Base-by-base conservation (phyloP, 2,797 vertebrate genomes). In the Kryptolebias ocellatus region DNA sequence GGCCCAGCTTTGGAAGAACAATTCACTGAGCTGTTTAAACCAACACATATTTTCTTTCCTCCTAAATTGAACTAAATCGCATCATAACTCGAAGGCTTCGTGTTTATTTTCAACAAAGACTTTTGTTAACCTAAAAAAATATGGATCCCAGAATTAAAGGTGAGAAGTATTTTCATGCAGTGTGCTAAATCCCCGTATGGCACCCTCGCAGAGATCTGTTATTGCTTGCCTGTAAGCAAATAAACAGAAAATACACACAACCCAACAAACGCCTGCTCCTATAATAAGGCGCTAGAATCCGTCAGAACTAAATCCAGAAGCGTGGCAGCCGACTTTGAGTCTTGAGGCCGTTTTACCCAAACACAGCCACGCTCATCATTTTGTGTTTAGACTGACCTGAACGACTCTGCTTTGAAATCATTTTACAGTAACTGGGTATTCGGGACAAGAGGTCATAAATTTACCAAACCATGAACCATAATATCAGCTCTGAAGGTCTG, bases 231-330 rank as follows among this genome's bases (percentile, higher is more conserved):
- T 49, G 44, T 9, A 10, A 73, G 65, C 74, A 46, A 74, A 81
- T 83, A 78, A 75, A 74, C 58, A 69, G 17, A 79, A 72, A 57
- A 66, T 42, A 77, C 57, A 53, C 62, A 64, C 60, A 63, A 55
- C 67, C 37, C 68, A 65, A 80, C 73, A 65, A 80, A 73, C 73
- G 31, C 52, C 72, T 67, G 75, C 60, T 83, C 67, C 89, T 80
- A 85, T 89, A 83, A 83, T 88, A 84, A 84, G 79, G 78, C 79
- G 83, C 66, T 75, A 81, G 80, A 91, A 91, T 91, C 86, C 83
- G 63, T 78, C 63, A 37, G 58, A 77, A 78, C 84, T 89, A 85
- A 79, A 87, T 88, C 62, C 75, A 76, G 81, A 84, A 60, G 47
- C 15, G 28, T 50, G 37, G 28, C 70, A 53, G 64, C 52, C 27